A percentile compares a stretch with the other conserved stretches of the same genome.
phyloP scores from a whole-genome alignment of 1,140 invertebrate genomes.

The Macrobrachium nipponense region DNA sequence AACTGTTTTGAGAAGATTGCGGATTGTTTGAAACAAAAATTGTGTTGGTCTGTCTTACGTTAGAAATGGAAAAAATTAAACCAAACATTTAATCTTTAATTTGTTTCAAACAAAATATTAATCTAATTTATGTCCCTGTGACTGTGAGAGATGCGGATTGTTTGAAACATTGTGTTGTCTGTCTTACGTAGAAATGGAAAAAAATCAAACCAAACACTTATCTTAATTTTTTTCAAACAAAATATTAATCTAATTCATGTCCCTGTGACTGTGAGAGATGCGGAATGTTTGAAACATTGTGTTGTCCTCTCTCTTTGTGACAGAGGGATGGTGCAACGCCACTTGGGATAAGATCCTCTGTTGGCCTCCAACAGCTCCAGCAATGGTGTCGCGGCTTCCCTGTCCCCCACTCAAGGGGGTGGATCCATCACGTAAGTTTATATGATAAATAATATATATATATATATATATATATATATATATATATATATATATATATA shows the following conservation, averaged over 20 bases:
- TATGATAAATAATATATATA: background rate
- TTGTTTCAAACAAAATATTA: background rate
- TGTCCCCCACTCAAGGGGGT: conserved; percentile 80
- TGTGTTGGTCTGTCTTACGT: no score
- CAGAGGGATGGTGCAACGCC: conserved; percentile 65
- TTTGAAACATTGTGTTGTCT: no score
- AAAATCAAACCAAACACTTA: no score
- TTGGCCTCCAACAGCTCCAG: conserved; percentile 80
- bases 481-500: background rate
- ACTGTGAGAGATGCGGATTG: no score
- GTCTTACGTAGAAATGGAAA: no score
- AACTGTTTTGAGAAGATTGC: no score
- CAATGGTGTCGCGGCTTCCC: conserved; percentile 68
- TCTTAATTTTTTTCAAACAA: background rate
- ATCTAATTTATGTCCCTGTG: no score
- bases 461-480: background rate
- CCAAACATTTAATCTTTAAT: no score
- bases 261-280: no score
- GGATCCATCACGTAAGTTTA: conserved; percentile 78
- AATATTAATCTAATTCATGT: background rate
- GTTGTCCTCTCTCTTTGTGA: background rate
- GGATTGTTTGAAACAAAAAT: no score
- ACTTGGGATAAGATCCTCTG: conserved; percentile 80
- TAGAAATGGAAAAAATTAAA: no score
- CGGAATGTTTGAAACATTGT: background rate